A percentile compares a stretch with the other conserved stretches of the same genome.
Conservation (phyloP, 2,113 vertebrate genomes). For the Chauna torquata region DNA sequence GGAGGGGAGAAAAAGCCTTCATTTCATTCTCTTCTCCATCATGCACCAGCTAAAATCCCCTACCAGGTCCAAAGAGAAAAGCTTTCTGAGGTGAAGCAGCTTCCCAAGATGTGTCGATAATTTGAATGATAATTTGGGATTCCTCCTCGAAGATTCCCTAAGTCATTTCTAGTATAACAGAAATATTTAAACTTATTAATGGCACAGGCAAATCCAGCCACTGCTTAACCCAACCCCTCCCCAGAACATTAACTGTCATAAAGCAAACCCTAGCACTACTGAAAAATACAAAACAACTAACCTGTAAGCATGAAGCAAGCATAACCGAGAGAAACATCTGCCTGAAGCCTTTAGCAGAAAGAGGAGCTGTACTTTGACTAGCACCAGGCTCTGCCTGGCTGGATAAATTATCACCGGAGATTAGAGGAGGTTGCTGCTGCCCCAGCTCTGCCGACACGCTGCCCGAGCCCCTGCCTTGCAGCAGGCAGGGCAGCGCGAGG, state of each 20-base stretch:
- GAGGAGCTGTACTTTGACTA: not conserved
- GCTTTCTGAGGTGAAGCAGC: not conserved
- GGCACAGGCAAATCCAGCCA: not conserved
- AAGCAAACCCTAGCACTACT: not conserved
- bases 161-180: not conserved
- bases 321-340: not conserved
- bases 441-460: too few relatives aligned
- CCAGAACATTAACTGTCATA: not conserved
- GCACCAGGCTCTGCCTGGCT: not conserved
- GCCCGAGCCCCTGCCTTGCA: too few relatives aligned
- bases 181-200: not conserved
- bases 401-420: not conserved
- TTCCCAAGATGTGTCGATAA: not conserved
- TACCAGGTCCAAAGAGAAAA: not conserved
- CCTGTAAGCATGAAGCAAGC: not conserved
- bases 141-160: not conserved
- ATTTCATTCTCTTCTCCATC: not conserved
- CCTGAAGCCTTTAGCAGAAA: not conserved
- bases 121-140: not conserved
- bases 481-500: accelerated
- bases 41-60: not conserved
- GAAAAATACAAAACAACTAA: too few relatives aligned
- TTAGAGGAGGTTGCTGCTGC: not conserved
- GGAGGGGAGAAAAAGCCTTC: not conserved
- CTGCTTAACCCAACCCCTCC: not conserved